Conservation (phyloP, 2,888 invertebrate genomes). For the Erynnis tages region DNA sequence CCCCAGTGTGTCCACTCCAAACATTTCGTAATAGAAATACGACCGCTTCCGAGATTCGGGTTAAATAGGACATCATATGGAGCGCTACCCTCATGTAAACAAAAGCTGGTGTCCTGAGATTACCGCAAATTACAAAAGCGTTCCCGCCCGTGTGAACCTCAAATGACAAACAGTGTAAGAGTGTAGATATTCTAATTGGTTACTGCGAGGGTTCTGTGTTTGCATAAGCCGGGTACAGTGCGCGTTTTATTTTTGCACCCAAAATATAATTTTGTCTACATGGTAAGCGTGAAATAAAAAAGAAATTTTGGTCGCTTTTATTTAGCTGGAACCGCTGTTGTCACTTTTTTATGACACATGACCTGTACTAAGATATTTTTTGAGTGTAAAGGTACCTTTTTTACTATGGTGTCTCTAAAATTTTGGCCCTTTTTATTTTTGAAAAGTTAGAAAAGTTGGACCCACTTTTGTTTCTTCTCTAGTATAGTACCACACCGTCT, state of each 20-base stretch:
- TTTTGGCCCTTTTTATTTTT: too few species aligned
- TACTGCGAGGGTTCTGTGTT: slow-evolving; percentile 46
- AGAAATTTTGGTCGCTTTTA: too few species aligned
- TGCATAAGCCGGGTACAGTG: slow-evolving; percentile 58
- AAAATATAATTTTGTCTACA: too few species aligned
- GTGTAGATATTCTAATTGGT: slow-evolving; percentile 61
- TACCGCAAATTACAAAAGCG: slow-evolving; percentile 24
- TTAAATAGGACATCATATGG: slow-evolving; percentile 25
- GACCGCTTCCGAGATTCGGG: slow-evolving; percentile 19
- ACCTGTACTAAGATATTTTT: too few species aligned
- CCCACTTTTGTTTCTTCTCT: too few species aligned
- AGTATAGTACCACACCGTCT: too few species aligned
- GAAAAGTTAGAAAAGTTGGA: too few species aligned
- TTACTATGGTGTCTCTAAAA: too few species aligned
- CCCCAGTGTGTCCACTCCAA: slow-evolving; percentile 2
- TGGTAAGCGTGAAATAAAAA: too few species aligned
- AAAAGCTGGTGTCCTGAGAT: slow-evolving; percentile 24
- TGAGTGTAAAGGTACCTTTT: too few species aligned
- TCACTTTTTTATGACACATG: too few species aligned
- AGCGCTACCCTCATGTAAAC: slow-evolving; percentile 15
- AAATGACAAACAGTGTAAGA: slow-evolving; percentile 40
- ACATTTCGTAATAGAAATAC: slow-evolving; percentile 9
- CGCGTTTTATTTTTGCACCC: slow-evolving; percentile 76
- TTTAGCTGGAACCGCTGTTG: too few species aligned
- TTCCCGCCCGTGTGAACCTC: slow-evolving; percentile 16